Evolutionary conservation across 1,140 invertebrate genomes (phyloP).

Genomic region (Pinna nobilis): DNA sequence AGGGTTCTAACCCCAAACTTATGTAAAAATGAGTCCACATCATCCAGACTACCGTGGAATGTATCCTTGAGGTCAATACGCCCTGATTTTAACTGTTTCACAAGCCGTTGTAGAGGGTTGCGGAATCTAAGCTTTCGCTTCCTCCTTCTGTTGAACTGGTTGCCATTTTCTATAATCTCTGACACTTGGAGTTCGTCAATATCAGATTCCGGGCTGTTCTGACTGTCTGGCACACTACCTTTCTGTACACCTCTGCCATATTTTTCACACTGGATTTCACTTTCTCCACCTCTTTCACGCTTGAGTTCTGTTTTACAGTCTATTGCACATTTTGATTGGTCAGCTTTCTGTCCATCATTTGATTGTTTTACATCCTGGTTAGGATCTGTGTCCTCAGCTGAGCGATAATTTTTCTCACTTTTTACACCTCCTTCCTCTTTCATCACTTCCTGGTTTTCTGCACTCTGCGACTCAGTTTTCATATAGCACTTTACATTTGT

Average conservation of each 20-base stretch:
- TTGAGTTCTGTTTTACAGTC: no score
- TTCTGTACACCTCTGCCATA: no score
- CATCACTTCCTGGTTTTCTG: background rate
- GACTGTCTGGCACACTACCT: no score
- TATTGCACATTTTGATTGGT: no score
- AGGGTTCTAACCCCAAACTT: conserved; percentile 40
- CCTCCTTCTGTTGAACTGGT: background rate
- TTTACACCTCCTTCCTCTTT: background rate
- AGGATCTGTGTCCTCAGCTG: no score
- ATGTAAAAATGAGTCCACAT: conserved; percentile 32
- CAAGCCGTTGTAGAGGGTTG: conserved; percentile 36
- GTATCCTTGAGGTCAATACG: conserved; percentile 34
- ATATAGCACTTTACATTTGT: background rate
- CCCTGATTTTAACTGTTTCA: conserved; percentile 23
- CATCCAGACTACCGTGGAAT: conserved; percentile 37
- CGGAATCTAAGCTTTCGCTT: conserved; percentile 18
- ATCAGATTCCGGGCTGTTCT: background rate
- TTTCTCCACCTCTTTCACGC: no score
- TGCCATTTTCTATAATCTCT: conserved; percentile 13
- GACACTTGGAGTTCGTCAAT: conserved; percentile 16
- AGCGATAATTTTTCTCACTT: background rate
- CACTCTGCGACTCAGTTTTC: background rate
- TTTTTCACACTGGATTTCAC: no score
- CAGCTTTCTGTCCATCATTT: no score
- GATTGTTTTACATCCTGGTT: no score